Evolutionary conservation across 2,888 invertebrate genomes (phyloP).

Genomic region (Euclidia mi): DNA sequence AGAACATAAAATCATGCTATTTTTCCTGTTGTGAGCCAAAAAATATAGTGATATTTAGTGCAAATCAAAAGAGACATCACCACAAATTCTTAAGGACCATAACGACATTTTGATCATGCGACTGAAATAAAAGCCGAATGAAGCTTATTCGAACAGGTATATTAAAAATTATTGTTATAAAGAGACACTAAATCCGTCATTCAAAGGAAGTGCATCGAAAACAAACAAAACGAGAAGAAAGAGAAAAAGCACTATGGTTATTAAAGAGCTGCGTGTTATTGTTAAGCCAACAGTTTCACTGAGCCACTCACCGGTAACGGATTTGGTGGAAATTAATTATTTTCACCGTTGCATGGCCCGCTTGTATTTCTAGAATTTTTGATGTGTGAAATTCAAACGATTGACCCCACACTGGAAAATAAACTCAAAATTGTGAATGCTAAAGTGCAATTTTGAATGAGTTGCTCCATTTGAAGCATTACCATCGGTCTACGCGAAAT

Average conservation of each 20-base stretch:
- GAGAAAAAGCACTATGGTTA: conserved; percentile 41
- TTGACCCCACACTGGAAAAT: conserved; percentile 25
- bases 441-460: conserved; percentile 43
- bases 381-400: conserved; percentile 72
- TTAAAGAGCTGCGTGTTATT: conserved; percentile 60
- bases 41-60: too few species aligned
- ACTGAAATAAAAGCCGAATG: too few species aligned
- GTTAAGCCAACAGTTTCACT: conserved; percentile 71
- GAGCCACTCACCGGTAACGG: conserved; percentile 77
- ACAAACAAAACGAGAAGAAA: conserved; percentile 24
- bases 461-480: conserved; percentile 16
- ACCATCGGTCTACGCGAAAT: conserved; percentile 36
- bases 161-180: background rate
- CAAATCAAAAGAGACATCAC: too few species aligned
- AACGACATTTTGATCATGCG: too few species aligned
- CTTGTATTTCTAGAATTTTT: conserved; percentile 72
- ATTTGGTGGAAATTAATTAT: conserved; percentile 81
- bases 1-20: too few species aligned
- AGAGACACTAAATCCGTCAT: background rate
- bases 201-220: conserved; percentile 22
- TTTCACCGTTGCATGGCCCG: conserved; percentile 66
- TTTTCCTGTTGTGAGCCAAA: too few species aligned
- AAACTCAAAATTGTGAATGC: conserved; percentile 36
- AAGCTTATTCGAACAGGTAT: too few species aligned
- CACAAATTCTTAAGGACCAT: too few species aligned